Evolutionary conservation across 2,113 vertebrate species (phyloP).

Genomic region (Onychostruthus taczanowskii): DNA sequence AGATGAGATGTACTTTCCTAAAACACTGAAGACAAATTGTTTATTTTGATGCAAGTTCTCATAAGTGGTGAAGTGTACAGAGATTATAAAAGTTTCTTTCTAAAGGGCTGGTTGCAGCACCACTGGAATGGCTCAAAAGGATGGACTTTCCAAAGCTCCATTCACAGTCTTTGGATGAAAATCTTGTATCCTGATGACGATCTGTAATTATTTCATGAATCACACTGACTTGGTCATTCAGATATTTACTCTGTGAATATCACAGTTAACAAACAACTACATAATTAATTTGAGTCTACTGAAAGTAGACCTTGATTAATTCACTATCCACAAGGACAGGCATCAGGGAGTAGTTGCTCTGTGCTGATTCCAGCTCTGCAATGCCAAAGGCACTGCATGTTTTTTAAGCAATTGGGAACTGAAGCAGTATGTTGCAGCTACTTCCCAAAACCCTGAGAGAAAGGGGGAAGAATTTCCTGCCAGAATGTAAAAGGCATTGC

Average conservation of each 20-base stretch:
- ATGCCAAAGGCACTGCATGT: background rate
- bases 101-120: background rate
- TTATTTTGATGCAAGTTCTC: background rate
- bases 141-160: background rate
- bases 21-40: background rate
- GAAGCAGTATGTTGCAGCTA: background rate
- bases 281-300: background rate
- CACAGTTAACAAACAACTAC: background rate
- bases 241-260: background rate
- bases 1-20: background rate
- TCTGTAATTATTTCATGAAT: background rate
- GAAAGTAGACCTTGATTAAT: background rate
- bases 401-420: background rate
- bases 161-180: background rate
- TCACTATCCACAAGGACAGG: background rate
- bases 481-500: background rate
- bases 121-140: background rate
- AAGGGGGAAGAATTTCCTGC: background rate
- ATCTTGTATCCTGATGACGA: background rate
- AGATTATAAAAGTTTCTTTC: background rate
- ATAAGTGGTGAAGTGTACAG: fast-evolving
- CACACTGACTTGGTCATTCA: background rate
- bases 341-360: background rate
- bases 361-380: background rate
- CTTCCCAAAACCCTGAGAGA: background rate